phyloP scores from a whole-genome alignment of 2,888 invertebrate genomes.

The Yponomeuta evonymella region DNA sequence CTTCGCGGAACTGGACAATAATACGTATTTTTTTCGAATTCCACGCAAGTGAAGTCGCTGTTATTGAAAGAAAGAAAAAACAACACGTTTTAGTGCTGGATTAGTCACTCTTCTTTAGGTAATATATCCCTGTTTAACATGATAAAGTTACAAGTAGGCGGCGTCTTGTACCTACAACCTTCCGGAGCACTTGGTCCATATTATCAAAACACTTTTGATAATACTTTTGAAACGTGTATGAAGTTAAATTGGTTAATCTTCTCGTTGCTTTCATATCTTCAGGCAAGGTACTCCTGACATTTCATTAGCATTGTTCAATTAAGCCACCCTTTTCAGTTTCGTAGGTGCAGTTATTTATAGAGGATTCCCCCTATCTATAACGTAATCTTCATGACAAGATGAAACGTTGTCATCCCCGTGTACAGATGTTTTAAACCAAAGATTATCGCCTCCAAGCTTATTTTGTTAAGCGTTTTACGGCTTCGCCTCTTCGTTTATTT shows the following conservation, averaged over 20 bases:
- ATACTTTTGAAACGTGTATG: too few species aligned
- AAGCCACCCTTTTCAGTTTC: constrained; percentile 8
- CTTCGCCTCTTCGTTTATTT: constrained; percentile 60
- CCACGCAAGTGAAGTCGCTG: too few species aligned
- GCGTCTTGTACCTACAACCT: too few species aligned
- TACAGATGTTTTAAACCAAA: constrained; percentile 56
- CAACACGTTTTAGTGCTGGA: too few species aligned
- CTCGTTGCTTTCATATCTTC: not conserved
- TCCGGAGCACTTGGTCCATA: too few species aligned
- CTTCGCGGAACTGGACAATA: too few species aligned
- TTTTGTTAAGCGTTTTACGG: constrained; percentile 69
- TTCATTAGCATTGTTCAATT: constrained; percentile 15
- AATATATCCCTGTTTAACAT: not conserved
- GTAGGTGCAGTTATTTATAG: constrained; percentile 10
- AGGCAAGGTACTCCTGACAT: not conserved
- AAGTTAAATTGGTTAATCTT: not conserved
- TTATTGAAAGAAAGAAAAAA: too few species aligned
- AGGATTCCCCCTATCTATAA: constrained; percentile 12
- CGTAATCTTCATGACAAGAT: constrained; percentile 23
- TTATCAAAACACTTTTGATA: too few species aligned
- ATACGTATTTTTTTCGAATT: too few species aligned
- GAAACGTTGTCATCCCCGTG: constrained; percentile 48
- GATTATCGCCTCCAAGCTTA: constrained; percentile 63
- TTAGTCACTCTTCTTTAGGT: too few species aligned
- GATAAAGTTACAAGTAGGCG: too few species aligned